A percentile compares a stretch with the other conserved stretches of the same genome.
Conservation (phyloP, 2,888 invertebrate species). For the Lapara coniferarum region DNA sequence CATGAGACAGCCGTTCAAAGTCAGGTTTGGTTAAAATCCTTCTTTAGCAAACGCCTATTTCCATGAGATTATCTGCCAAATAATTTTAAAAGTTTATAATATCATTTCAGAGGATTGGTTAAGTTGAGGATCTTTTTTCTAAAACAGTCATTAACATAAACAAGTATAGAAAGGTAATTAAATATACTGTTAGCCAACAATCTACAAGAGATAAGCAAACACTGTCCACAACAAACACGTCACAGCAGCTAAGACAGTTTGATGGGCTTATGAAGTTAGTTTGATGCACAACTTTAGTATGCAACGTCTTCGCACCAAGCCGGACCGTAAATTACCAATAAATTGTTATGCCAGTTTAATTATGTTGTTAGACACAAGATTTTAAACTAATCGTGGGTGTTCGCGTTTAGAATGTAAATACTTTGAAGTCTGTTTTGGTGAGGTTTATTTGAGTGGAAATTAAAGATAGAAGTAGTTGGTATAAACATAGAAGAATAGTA, state of each 20-base stretch:
- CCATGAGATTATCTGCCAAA: no score
- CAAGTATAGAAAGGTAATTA: background rate
- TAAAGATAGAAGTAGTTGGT: no score
- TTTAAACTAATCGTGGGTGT: background rate
- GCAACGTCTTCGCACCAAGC: conserved; percentile 22
- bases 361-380: conserved; percentile 9
- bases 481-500: no score
- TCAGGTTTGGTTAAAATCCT: no score
- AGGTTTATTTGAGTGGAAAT: no score
- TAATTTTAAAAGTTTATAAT: no score
- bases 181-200: background rate
- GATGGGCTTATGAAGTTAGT: conserved; percentile 51
- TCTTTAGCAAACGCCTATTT: no score
- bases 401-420: no score
- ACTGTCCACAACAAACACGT: conserved; percentile 14
- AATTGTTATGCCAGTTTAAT: conserved; percentile 24
- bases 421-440: no score
- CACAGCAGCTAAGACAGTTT: conserved; percentile 39
- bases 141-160: background rate
- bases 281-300: conserved; percentile 42
- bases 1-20: no score
- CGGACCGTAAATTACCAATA: conserved; percentile 26
- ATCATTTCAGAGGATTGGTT: no score
- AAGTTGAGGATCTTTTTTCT: background rate
- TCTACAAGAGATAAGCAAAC: conserved; percentile 23